A percentile compares a stretch with the other conserved stretches of the same genome.
These are phyloP conservation scores for Meiosimyza decipiens DNA, from an alignment of 2,888 invertebrate genomes.

Conservation along the genomic window DNA sequence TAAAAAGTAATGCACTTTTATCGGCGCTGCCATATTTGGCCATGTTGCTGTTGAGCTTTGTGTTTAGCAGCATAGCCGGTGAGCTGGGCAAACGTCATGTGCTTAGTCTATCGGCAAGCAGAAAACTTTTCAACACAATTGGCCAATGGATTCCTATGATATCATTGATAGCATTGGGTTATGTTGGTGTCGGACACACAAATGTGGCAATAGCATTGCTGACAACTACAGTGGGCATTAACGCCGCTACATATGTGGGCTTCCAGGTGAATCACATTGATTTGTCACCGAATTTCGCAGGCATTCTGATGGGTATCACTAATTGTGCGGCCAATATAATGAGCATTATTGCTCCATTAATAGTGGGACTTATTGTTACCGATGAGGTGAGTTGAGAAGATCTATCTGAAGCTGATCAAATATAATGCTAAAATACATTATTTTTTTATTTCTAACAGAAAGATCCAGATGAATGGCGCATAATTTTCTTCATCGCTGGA, in stretches of 20 bases:
- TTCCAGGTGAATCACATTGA: constrained; percentile 88
- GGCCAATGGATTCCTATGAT: constrained; percentile 77
- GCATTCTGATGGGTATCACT: constrained; percentile 84
- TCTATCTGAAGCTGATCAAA: too few species aligned
- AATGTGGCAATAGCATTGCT: constrained; percentile 74
- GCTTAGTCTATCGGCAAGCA: constrained; percentile 58
- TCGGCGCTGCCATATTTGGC: constrained; percentile 80
- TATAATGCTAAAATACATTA: constrained; percentile 21
- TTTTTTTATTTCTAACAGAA: constrained; percentile 68
- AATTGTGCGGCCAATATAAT: constrained; percentile 83
- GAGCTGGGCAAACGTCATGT: constrained; percentile 57
- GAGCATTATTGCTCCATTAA: constrained; percentile 81
- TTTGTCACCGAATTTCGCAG: constrained; percentile 85
- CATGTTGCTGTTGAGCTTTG: constrained; percentile 78
- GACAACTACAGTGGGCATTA: constrained; percentile 79
- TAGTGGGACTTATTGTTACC: constrained; percentile 76
- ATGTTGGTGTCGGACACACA: constrained; percentile 63
- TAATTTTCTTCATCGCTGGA: constrained; percentile 80
- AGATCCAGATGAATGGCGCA: constrained; percentile 76
- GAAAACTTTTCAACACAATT: constrained; percentile 71
- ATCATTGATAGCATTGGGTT: constrained; percentile 74
- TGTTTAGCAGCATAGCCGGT: constrained; percentile 77
- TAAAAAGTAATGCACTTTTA: constrained; percentile 76
- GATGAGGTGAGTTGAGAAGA: constrained; percentile 71
- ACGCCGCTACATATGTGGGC: constrained; percentile 80